phyloP scores from a whole-genome alignment of 2,113 vertebrate species.

The Raja brachyura region DNA sequence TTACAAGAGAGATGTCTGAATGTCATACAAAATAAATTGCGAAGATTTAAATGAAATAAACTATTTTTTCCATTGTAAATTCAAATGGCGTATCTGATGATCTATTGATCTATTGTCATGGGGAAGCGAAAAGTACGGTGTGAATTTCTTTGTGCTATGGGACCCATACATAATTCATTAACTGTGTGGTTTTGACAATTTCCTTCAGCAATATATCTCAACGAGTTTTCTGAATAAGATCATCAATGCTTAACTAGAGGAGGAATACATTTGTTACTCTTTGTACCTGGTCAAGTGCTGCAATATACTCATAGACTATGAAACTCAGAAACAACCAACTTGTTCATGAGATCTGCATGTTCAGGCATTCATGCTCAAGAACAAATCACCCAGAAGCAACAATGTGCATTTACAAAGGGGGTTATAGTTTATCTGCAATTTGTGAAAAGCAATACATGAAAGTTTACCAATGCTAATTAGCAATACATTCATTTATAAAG shows the following conservation, averaged over 20 bases:
- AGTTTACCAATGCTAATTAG: too few species aligned
- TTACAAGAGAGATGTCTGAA: background rate
- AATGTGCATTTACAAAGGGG: background rate
- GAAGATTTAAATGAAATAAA: background rate
- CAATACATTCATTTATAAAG: too few species aligned
- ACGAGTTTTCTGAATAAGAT: background rate
- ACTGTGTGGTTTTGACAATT: background rate
- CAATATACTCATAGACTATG: background rate
- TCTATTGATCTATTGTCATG: too few species aligned
- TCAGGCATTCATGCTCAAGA: constrained; percentile 16
- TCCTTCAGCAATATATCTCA: background rate
- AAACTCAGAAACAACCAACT: background rate
- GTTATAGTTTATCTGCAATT: background rate
- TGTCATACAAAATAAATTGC: background rate
- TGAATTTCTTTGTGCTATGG: too few species aligned
- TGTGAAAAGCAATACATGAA: background rate
- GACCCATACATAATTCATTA: background rate
- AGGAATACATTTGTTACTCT: background rate
- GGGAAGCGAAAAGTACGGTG: too few species aligned
- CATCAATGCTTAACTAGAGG: background rate
- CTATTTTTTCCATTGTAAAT: background rate
- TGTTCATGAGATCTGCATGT: background rate
- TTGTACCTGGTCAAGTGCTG: background rate
- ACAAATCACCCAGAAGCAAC: background rate
- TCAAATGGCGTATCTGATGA: background rate